These are phyloP conservation scores for Cebus imitator DNA, from an alignment of 2,113 vertebrate species.

Conservation along the genomic window DNA sequence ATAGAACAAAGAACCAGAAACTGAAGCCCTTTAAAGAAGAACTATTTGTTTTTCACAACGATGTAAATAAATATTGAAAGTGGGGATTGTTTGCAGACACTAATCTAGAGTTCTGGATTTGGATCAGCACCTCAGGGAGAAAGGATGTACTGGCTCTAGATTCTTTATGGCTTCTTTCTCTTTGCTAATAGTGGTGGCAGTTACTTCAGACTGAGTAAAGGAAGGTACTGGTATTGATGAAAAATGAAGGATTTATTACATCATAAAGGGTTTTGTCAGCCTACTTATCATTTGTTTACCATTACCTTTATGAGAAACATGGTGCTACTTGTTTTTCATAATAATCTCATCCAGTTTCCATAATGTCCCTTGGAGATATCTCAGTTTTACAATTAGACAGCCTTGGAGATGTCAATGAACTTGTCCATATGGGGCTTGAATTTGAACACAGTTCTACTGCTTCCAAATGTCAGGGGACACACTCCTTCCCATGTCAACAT, in stretches of 20 bases:
- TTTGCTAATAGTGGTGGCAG: neutral
- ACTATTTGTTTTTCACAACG: too few relatives aligned
- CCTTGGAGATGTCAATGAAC: neutral
- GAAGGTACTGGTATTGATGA: neutral
- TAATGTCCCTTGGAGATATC: neutral
- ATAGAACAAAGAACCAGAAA: too few relatives aligned
- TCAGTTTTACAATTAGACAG: neutral
- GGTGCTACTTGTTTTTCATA: neutral
- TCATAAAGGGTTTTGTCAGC: neutral
- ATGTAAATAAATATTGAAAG: neutral
- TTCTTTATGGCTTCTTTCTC: neutral
- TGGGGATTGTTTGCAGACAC: neutral
- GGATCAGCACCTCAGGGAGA: neutral
- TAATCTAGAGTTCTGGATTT: neutral
- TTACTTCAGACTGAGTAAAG: neutral
- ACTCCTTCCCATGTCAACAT: neutral
- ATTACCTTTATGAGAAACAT: neutral
- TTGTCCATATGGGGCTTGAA: neutral
- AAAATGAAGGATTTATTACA: neutral
- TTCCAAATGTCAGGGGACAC: neutral
- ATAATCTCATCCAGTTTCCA: neutral
- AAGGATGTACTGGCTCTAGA: neutral
- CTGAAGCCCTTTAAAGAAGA: too few relatives aligned
- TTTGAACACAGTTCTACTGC: neutral
- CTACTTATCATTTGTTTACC: neutral